Base-by-base conservation (phyloP, 2,113 vertebrate genomes). In the Xiphophorus hellerii region DNA sequence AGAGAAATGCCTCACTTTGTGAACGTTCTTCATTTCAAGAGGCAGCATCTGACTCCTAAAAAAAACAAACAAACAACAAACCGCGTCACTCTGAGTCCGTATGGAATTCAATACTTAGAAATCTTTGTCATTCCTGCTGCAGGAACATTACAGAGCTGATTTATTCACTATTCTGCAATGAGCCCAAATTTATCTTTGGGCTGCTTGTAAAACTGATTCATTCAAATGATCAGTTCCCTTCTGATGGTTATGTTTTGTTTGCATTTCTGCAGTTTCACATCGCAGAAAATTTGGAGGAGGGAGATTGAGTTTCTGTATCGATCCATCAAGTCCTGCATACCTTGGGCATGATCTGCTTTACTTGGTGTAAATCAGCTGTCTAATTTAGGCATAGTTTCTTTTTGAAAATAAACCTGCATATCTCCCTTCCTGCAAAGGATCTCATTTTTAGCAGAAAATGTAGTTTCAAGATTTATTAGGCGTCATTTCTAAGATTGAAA, bases 211-310 rank as follows among this genome's bases (percentile, higher is more conserved):
- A 89, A 84, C 84, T 79, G 85, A 92, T 87, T 84, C 37, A 72
- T 70, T 74, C 78, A 83, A 87, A 86, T 82, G 73, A 82, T 89
- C 76, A 80, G 74, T 90, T 92, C 89, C 74, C 78, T 73, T 89
- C 73, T 88, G 90, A 87, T 84, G 79, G 77, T 88, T 89, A 81
- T 88, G 83, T 88, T 74, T 89, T 83, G 68, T 87, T 71, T 87
- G 78, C 71, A 73, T 80, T 84, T 78, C 42, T 76, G 74, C 77
- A 62, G 29, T 51, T 76, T 83, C 54, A 77, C 44, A 65, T 74
- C 66, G 72, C 76, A 78, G 78, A 35, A 33, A 35, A 39, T 13
- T 25, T 8, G 7, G 73, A 80, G 71, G 74, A 89, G 88, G 85
- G 91, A 84, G 81, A 85, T 87, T 76, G 88, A 64, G 80, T 87